phyloP scores from a whole-genome alignment of 2,113 vertebrate genomes.

The Cynoglossus semilaevis region DNA sequence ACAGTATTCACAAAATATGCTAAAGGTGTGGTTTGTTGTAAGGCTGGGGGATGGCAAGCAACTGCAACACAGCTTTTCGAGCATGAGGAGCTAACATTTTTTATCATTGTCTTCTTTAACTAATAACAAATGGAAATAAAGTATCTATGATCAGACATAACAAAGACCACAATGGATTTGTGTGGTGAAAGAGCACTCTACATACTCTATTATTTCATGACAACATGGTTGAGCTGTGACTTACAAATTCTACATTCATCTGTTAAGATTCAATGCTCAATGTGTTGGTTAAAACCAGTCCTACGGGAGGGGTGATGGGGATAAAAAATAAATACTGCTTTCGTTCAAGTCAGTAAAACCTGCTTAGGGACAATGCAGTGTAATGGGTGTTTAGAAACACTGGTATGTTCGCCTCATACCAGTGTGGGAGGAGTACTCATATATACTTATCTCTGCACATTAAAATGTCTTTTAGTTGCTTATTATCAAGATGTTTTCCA shows the following conservation, averaged over 20 bases:
- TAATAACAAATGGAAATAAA: no score
- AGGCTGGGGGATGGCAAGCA: no score
- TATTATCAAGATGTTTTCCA: neutral
- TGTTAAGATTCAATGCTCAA: neutral
- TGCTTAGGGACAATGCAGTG: conserved; percentile 15
- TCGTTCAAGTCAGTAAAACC: neutral
- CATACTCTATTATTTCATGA: neutral
- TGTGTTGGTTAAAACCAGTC: conserved; percentile 16
- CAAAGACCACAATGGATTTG: neutral
- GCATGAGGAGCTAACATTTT: no score
- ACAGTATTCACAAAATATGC: no score
- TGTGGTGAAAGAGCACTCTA: neutral
- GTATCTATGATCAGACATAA: neutral
- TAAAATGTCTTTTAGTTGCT: no score
- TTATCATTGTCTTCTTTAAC: no score
- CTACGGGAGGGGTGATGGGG: neutral
- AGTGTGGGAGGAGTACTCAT: no score
- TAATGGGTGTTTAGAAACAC: neutral
- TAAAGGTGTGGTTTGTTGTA: no score
- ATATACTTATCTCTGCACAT: no score
- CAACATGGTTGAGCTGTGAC: neutral
- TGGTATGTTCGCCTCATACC: no score
- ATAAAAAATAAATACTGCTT: neutral
- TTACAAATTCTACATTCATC: neutral
- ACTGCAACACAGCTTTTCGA: no score